These are phyloP conservation scores for Cylloceria caligata DNA, from an alignment of 2,888 invertebrate genomes.

Conservation along the genomic window DNA sequence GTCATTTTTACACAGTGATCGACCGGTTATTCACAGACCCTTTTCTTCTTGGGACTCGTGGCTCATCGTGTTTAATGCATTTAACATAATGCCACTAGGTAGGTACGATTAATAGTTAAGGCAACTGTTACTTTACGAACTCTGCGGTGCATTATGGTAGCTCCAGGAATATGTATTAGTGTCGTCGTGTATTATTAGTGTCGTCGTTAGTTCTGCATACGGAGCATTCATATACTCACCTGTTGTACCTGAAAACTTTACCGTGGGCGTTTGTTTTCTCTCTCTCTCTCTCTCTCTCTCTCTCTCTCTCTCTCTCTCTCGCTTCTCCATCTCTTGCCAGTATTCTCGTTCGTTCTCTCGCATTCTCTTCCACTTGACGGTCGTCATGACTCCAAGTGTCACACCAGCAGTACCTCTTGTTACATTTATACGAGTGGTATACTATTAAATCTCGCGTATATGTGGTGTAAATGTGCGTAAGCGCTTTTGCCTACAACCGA, in stretches of 20 bases:
- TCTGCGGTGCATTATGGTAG: conserved; percentile 31
- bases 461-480: conserved; percentile 26
- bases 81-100: neutral
- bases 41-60: neutral
- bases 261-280: conserved; percentile 30
- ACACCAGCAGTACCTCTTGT: neutral
- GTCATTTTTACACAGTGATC: no score
- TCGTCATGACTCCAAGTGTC: conserved; percentile 15
- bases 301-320: neutral
- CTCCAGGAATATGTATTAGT: conserved; percentile 25
- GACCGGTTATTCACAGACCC: neutral
- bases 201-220: conserved; percentile 44
- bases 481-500: conserved; percentile 20
- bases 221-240: conserved; percentile 16
- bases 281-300: neutral
- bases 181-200: conserved; percentile 47
- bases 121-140: conserved; percentile 6
- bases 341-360: conserved; percentile 26
- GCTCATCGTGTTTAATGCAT: conserved; percentile 5
- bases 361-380: conserved; percentile 14
- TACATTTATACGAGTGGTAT: conserved; percentile 25
- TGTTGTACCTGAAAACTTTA: conserved; percentile 49
- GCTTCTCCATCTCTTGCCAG: neutral
- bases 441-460: conserved; percentile 10
- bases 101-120: conserved; percentile 2